These are phyloP conservation scores for Pionites leucogaster DNA, from an alignment of 2,113 vertebrate genomes.

Conservation along the genomic window DNA sequence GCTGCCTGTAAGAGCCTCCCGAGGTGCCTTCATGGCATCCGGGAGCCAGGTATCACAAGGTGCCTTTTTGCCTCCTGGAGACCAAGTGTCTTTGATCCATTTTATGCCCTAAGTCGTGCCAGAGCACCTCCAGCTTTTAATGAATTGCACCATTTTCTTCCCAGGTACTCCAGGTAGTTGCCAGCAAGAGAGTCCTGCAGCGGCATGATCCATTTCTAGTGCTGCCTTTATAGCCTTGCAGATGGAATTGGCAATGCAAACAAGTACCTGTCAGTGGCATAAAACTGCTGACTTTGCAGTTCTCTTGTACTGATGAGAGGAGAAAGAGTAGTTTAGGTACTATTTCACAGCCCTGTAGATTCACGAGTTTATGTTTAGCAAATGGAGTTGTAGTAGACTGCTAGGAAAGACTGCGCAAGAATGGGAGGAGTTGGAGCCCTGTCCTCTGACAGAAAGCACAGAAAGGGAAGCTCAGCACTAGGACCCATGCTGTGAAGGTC, in stretches of 20 bases:
- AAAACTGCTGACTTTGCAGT: neutral
- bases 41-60: accelerated
- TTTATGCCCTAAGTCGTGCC: neutral
- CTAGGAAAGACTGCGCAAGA: neutral
- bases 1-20: neutral
- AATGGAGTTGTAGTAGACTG: neutral
- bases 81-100: neutral
- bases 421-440: neutral
- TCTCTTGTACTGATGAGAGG: neutral
- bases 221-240: neutral
- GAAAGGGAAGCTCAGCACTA: neutral
- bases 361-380: neutral
- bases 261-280: neutral
- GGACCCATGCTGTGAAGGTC: neutral
- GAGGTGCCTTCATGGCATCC: neutral
- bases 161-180: neutral
- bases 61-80: neutral
- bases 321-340: neutral
- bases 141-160: neutral
- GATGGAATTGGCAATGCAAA: neutral
- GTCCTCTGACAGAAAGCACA: neutral
- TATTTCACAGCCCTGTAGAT: neutral
- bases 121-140: neutral
- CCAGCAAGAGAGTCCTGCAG: neutral
- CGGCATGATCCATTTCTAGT: neutral